These are phyloP conservation scores for Cataglyphis rosenhaueri DNA, from an alignment of 2,888 invertebrate genomes.

Conservation along the genomic window DNA sequence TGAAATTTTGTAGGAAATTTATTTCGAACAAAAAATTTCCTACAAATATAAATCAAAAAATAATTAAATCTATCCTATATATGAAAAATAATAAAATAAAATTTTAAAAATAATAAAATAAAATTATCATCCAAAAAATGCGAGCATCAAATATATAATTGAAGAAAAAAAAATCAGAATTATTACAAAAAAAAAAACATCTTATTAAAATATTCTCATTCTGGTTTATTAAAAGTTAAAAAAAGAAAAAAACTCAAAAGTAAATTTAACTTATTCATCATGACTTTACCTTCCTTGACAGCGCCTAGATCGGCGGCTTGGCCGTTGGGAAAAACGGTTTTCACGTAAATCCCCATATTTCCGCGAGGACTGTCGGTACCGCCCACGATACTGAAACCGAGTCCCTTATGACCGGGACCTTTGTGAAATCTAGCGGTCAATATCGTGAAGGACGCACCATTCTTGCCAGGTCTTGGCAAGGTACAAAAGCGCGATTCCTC, in stretches of 20 bases:
- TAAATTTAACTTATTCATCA: not conserved
- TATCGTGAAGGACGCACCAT: slow-evolving; percentile 86
- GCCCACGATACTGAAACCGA: slow-evolving; percentile 96
- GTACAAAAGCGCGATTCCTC: slow-evolving; percentile 88
- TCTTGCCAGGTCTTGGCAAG: slow-evolving; percentile 87
- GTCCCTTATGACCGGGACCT: slow-evolving; percentile 93
- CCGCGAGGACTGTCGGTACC: slow-evolving; percentile 94
- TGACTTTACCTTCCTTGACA: slow-evolving; percentile 91
- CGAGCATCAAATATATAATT: not conserved
- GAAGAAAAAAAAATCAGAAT: not conserved
- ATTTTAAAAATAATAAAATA: too few species aligned
- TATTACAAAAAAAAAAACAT: not conserved
- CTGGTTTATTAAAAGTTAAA: not conserved
- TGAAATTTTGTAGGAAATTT: too few species aligned
- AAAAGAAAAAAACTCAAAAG: not conserved
- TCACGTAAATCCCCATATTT: slow-evolving; percentile 95
- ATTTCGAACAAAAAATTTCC: too few species aligned
- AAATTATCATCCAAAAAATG: too few species aligned
- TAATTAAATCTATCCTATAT: too few species aligned
- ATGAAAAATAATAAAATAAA: too few species aligned
- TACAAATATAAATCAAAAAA: too few species aligned
- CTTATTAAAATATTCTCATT: not conserved
- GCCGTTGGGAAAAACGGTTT: slow-evolving; percentile 94
- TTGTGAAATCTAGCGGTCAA: slow-evolving; percentile 89
- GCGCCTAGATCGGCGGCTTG: slow-evolving; percentile 93